A percentile compares a stretch with the other conserved stretches of the same genome.
Evolutionary conservation across 2,888 invertebrate species (phyloP).

Genomic region (Conomelus anceps): DNA sequence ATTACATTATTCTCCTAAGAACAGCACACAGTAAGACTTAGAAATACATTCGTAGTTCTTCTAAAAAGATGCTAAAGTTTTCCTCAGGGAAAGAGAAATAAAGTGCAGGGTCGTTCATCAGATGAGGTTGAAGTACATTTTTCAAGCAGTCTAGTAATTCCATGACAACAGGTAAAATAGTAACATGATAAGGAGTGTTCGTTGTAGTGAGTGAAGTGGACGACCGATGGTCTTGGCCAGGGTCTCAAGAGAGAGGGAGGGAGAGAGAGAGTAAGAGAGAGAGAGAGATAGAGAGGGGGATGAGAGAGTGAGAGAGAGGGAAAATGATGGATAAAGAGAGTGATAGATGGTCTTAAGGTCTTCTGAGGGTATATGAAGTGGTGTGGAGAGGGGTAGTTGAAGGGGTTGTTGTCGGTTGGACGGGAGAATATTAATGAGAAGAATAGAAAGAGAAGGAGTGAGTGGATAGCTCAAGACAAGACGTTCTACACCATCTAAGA

Average conservation of each 20-base stretch:
- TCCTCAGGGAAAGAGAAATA: background rate
- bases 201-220: background rate
- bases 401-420: background rate
- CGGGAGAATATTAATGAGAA: conserved; percentile 11
- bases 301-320: background rate
- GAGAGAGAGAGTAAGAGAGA: background rate
- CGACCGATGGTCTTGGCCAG: background rate
- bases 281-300: background rate
- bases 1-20: too few relatives aligned
- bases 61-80: too few relatives aligned
- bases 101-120: background rate
- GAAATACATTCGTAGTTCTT: too few relatives aligned
- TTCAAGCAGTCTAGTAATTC: background rate
- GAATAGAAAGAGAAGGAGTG: conserved; percentile 1
- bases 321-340: background rate
- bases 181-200: background rate
- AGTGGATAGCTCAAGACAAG: background rate
- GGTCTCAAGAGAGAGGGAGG: background rate
- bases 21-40: too few relatives aligned
- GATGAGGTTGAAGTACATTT: background rate
- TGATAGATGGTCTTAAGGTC: background rate
- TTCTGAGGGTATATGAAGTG: background rate
- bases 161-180: background rate
- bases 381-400: background rate
- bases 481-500: background rate